Evolutionary conservation across 2,113 vertebrate species (phyloP).

Genomic region (Tragelaphus scriptus): DNA sequence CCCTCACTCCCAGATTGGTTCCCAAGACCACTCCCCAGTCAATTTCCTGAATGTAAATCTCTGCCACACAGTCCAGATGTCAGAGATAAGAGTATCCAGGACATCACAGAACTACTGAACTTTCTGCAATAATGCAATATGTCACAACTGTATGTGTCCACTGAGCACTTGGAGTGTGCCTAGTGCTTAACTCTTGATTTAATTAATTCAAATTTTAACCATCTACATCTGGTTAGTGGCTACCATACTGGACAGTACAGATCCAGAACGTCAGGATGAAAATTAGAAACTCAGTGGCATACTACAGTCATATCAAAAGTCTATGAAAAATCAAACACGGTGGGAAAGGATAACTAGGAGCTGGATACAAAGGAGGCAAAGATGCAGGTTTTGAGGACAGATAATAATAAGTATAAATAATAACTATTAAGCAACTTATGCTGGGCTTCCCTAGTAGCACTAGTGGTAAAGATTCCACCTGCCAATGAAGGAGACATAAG

Average conservation of each 20-base stretch:
- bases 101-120: background rate
- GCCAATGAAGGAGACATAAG: background rate
- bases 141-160: background rate
- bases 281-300: background rate
- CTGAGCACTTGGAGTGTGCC: too few species aligned
- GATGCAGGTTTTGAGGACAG: background rate
- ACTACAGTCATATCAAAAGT: background rate
- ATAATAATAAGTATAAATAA: background rate
- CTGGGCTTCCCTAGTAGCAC: background rate
- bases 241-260: background rate
- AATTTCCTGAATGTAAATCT: background rate
- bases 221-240: background rate
- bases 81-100: background rate
- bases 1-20: background rate
- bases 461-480: background rate
- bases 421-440: background rate
- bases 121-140: background rate
- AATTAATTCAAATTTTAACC: background rate
- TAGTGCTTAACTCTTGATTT: background rate
- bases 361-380: background rate
- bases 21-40: background rate
- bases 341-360: background rate
- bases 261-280: background rate
- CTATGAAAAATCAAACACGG: background rate
- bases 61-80: background rate